Evolutionary conservation across 1,140 invertebrate species (phyloP), one percentile per base, ranked within the genome.

Genomic region (Drosophila nigromelanica): DNA sequence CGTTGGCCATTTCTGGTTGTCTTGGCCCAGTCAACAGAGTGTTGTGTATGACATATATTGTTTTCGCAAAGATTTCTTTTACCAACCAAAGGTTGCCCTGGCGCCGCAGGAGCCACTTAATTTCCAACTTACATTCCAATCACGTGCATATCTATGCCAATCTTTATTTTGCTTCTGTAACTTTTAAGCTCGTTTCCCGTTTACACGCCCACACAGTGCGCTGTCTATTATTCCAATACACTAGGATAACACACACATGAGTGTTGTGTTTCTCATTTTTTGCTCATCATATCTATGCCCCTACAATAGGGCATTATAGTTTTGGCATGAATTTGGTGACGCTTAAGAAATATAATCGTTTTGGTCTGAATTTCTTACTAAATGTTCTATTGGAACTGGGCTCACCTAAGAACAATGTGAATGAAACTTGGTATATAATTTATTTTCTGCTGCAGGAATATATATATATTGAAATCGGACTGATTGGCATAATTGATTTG

Each of bases 41-140:
- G 51, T 54, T 77, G 77, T 85, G 52, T 81, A 89, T 89, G 79
- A 83, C 79, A 89, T 89, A 89, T 87, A 89, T 87, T 87, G 79
- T 83, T 79, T 73, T 79, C 64, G 69, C 47, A 76, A 78, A 76
- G 74, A 76, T 81, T 82, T 72, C 59, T 52, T 63, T 39, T 37
- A 6, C 8, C 27, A 27, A 6, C 27, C 27, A 27, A 27, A 27
- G 39, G 43, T 51, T 42, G 43, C 73, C 63, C 52, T 72, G 73
- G 64, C 73, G 73, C 80, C 80, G 50, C 70, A 81, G 76, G 70
- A 75, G 82, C 66, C 71, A 90, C 90, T 89, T 83, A 80, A 90
- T 87, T 87, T 87, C 69, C 54, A 58, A 68, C 76, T 90, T 78
- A 77, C 83, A 90, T 90, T 90, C 89, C 77, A 80, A 81, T 90